Evolutionary conservation across 2,113 vertebrate species (phyloP).

Genomic region (Cinclus mexicanus): DNA sequence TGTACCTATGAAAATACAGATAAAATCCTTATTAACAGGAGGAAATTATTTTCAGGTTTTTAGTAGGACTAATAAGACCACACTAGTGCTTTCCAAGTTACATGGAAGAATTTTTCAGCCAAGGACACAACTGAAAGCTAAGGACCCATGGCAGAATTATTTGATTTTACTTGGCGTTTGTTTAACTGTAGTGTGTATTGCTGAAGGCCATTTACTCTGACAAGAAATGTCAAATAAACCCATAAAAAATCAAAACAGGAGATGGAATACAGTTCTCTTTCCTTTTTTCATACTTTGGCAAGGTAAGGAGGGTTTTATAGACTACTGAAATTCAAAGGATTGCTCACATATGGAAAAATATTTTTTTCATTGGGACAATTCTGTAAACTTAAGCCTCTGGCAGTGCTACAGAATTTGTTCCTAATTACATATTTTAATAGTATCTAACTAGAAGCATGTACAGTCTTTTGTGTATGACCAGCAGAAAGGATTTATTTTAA

Average conservation of each 20-base stretch:
- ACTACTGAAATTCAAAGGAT: background rate
- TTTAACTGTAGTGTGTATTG: background rate
- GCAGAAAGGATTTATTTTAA: background rate
- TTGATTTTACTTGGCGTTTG: background rate
- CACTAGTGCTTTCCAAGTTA: background rate
- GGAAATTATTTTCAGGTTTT: background rate
- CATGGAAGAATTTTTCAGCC: background rate
- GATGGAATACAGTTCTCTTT: background rate
- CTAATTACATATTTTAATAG: background rate
- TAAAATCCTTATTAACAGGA: background rate
- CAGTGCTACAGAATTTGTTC: background rate
- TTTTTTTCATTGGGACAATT: background rate
- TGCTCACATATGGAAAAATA: background rate
- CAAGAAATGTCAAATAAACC: slow-evolving; percentile 6
- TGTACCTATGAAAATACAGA: background rate
- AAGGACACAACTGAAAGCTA: background rate
- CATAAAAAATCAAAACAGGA: background rate
- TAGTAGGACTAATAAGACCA: background rate
- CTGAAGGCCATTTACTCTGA: background rate
- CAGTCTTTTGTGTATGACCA: background rate
- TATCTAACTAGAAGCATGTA: background rate
- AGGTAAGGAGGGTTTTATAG: background rate
- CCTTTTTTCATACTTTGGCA: background rate
- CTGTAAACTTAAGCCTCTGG: background rate
- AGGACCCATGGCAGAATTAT: background rate